These are phyloP conservation scores for Eupithecia exiguata DNA, from an alignment of 2,888 invertebrate genomes.

Conservation along the genomic window DNA sequence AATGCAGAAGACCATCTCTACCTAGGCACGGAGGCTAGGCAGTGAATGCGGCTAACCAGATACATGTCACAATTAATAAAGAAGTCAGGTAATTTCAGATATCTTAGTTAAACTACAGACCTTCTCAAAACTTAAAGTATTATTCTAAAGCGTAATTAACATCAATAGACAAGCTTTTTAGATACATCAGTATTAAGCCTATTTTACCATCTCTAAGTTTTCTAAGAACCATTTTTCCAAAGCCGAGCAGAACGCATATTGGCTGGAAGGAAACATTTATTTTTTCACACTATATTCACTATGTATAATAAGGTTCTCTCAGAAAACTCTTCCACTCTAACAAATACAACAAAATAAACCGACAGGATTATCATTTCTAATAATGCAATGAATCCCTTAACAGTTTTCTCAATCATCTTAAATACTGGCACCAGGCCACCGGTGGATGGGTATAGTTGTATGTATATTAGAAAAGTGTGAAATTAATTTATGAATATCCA, in stretches of 20 bases:
- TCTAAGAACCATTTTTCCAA: not conserved
- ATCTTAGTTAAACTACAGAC: not conserved
- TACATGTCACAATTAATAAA: no score
- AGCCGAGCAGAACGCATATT: no score
- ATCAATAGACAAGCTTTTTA: not conserved
- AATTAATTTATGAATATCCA: not conserved
- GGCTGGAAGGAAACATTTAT: no score
- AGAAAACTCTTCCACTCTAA: no score
- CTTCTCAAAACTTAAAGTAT: not conserved
- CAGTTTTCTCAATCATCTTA: not conserved
- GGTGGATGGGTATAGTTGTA: not conserved
- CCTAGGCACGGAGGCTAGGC: no score
- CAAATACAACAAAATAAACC: no score
- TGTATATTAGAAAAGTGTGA: not conserved
- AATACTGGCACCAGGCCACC: not conserved
- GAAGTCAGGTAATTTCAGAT: not conserved
- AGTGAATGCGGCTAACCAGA: no score
- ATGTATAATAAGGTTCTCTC: no score
- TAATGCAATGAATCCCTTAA: no score
- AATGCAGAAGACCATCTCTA: no score
- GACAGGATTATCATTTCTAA: no score
- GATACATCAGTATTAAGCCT: not conserved
- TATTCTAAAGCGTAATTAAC: not conserved
- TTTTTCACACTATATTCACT: no score
- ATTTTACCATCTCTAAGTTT: not conserved